These are phyloP conservation scores for Pachyramphus minor DNA, from an alignment of 2,113 vertebrate genomes.

Conservation along the genomic window DNA sequence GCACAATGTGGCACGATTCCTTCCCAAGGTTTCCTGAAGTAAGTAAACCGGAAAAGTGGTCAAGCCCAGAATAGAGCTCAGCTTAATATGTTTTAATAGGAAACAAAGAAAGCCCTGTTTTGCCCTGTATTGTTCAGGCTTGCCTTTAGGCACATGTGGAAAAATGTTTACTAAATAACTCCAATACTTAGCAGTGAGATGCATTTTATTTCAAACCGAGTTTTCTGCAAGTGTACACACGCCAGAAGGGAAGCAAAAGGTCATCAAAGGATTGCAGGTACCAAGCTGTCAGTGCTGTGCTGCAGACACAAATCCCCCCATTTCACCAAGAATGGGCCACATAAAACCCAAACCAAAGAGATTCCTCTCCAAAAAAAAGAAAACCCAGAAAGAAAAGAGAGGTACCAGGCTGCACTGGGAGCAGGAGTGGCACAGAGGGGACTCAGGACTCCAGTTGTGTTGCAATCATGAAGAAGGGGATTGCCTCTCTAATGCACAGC, in stretches of 20 bases:
- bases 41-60: background rate
- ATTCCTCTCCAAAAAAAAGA: background rate
- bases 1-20: background rate
- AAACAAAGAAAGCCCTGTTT: slow-evolving; percentile 49
- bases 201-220: background rate
- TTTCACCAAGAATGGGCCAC: background rate
- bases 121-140: slow-evolving; percentile 25
- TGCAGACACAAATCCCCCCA: background rate
- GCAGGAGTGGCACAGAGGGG: background rate
- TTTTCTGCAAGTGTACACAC: background rate
- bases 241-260: slow-evolving; percentile 6
- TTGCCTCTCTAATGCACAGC: rapidly evolving
- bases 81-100: background rate
- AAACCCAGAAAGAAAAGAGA: background rate
- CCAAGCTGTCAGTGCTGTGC: background rate
- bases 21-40: background rate
- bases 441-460: background rate
- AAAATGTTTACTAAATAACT: slow-evolving; percentile 68
- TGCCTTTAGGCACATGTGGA: slow-evolving; percentile 21
- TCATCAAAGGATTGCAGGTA: background rate
- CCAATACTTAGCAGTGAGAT: slow-evolving; percentile 11
- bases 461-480: background rate
- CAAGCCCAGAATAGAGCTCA: background rate
- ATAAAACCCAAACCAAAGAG: background rate
- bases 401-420: background rate